These are phyloP conservation scores for Brachyrhaphis roseni DNA, from an alignment of 2,797 vertebrate genomes.

Conservation along the genomic window DNA sequence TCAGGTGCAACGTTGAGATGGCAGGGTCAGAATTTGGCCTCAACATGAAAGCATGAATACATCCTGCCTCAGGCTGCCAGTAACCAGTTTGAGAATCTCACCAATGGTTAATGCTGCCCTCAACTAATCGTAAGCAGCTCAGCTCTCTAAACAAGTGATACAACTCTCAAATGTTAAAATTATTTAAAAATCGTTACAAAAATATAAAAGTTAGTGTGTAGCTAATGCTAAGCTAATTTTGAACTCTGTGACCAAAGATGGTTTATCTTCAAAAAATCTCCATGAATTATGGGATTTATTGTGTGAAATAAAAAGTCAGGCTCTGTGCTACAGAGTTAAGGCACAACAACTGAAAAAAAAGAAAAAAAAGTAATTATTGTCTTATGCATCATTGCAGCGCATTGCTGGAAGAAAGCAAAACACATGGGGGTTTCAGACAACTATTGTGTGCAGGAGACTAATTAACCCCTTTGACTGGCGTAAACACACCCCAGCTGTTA, in stretches of 20 bases:
- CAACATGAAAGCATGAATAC: not conserved
- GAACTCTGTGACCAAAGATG: not conserved
- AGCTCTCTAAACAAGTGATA: not conserved
- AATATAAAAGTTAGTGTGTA: not conserved
- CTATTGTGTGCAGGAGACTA: conserved; percentile 47
- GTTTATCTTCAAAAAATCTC: conserved; percentile 1
- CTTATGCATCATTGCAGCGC: conserved; percentile 26
- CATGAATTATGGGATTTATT: conserved; percentile 22
- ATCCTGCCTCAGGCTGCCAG: not conserved
- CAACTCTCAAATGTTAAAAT: not conserved
- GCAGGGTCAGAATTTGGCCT: not conserved
- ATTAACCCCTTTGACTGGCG: conserved; percentile 54
- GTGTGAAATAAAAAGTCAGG: conserved; percentile 11
- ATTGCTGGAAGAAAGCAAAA: conserved; percentile 39
- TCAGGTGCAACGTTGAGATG: not conserved
- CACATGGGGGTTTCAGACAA: conserved; percentile 56
- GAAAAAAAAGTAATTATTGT: conserved; percentile 51
- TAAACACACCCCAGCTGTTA: conserved; percentile 47
- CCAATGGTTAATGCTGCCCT: not conserved
- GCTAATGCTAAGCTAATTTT: not conserved
- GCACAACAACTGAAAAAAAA: conserved; percentile 18
- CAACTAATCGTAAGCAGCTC: not conserved
- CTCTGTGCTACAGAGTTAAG: conserved; percentile 22
- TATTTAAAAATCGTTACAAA: not conserved
- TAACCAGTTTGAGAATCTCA: not conserved